Base-by-base conservation (phyloP, 2,888 invertebrate genomes). In the Trachelus stipa region DNA sequence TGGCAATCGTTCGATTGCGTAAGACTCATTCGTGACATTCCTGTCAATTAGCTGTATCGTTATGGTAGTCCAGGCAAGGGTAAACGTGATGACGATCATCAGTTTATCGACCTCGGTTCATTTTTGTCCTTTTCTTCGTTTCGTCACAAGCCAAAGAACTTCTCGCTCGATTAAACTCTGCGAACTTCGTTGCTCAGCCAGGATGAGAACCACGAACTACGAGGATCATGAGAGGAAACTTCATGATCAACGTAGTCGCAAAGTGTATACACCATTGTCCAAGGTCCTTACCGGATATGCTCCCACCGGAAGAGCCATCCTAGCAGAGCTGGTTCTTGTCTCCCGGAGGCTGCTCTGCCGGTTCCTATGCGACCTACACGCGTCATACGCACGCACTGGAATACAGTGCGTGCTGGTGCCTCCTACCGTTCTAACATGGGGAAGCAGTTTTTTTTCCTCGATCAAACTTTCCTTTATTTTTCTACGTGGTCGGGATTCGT, bases 261-360 rank as follows among this genome's bases (percentile, higher is more conserved):
- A 23, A 56, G 56, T 23, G 56, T 23, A 56, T 23, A 23, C 56
- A 23, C 56, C 37, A 83, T 84, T 83, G 86, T 84, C 80, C 78
- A 77, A 78, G 81, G 79, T 80, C 23, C 56, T 23, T 56, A 83
- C 85, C 88, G 88, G 88, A 88, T 86, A 85, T 84, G 85, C 86
- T 85, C 81, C 84, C 84, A 84, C 87, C 89, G 88, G 88, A 88
- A 86, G 88, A 85, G 83, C 87, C 86, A 83, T 86, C 83, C 83
- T 83, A 81, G 85, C 79, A 80, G 23, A 56, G 23, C 40, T 9
- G 23, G 23, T 9, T 6, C 23, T 56, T 9, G 56, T 56, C 2
- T 23, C 4, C 40, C 23, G 23, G 23, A 23, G 23, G 6, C 56
- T 56, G 56, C 6, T 56, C 23, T 23, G 23, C 9, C 23, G 23